These are phyloP conservation scores for Aldabrachelys gigantea DNA, from an alignment of 2,113 vertebrate species.

Conservation along the genomic window DNA sequence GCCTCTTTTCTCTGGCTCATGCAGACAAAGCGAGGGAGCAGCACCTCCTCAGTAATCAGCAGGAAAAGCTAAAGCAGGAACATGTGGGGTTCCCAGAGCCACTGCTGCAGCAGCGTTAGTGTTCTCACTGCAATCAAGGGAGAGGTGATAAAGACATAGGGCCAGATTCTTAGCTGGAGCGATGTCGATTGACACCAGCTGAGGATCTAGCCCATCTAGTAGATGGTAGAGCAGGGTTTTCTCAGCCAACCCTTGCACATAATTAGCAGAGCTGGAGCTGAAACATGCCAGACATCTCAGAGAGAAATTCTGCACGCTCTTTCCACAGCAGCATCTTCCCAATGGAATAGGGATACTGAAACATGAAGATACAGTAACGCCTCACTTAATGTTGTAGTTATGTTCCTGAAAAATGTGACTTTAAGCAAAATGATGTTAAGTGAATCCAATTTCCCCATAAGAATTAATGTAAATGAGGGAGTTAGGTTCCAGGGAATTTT, in stretches of 20 bases:
- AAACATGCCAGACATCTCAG: neutral
- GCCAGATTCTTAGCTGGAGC: neutral
- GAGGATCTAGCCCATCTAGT: neutral
- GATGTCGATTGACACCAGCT: neutral
- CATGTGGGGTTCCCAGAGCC: neutral
- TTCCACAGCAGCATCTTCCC: neutral
- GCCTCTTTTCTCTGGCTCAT: neutral
- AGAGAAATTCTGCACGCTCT: neutral
- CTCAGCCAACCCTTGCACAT: neutral
- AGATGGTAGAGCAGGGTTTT: neutral
- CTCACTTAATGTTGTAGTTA: too few species aligned
- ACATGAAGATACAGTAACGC: neutral
- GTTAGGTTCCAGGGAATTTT: too few species aligned
- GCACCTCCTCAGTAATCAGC: conserved; percentile 1
- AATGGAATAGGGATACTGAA: neutral
- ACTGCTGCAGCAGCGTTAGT: neutral
- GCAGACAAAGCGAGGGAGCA: neutral
- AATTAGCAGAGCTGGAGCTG: accelerated
- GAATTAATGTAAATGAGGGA: too few species aligned
- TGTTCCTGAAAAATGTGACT: too few species aligned
- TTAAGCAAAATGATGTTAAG: too few species aligned
- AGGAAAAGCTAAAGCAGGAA: conserved; percentile 6
- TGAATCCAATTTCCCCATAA: too few species aligned
- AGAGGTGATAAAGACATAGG: neutral
- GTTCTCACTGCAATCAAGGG: neutral